phyloP scores from a whole-genome alignment of 2,888 invertebrate species.

The Tiliacea citrago region DNA sequence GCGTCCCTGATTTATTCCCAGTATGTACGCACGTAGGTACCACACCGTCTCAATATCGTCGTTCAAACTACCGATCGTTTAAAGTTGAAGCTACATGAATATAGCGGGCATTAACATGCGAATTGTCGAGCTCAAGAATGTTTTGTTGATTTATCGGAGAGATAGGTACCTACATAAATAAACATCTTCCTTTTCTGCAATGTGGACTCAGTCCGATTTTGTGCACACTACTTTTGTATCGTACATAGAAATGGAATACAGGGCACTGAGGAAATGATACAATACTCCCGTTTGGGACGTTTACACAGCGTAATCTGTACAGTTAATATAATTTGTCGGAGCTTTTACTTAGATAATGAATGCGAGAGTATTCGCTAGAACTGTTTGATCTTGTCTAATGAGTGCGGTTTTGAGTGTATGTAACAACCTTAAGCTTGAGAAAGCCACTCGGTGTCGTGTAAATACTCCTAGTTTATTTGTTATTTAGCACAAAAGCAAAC shows the following conservation, averaged over 20 bases:
- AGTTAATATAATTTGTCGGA: constrained; percentile 62
- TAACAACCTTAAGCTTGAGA: constrained; percentile 71
- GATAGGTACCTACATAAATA: constrained; percentile 42
- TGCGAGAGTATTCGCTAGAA: constrained; percentile 56
- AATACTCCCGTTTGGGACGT: constrained; percentile 6
- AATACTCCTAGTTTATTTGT: constrained; percentile 55
- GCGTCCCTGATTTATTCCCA: constrained; percentile 79
- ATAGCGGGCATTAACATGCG: constrained; percentile 38
- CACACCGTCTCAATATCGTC: constrained; percentile 51
- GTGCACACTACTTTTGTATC: constrained; percentile 36
- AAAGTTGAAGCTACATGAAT: constrained; percentile 49
- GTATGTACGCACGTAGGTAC: constrained; percentile 43
- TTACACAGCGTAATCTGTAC: constrained; percentile 32
- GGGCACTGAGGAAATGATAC: constrained; percentile 1
- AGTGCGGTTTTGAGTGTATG: constrained; percentile 73
- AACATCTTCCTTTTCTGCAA: constrained; percentile 48
- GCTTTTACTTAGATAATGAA: constrained; percentile 66
- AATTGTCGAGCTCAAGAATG: constrained; percentile 27
- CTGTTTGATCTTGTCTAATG: constrained; percentile 82
- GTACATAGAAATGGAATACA: constrained; percentile 14
- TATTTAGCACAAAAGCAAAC: constrained; percentile 39
- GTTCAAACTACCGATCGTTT: constrained; percentile 53
- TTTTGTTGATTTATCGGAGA: constrained; percentile 58
- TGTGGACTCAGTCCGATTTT: constrained; percentile 48
- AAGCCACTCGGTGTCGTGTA: constrained; percentile 69